Evolutionary conservation across 2,113 vertebrate genomes (phyloP), one percentile per base, ranked within the genome.

Genomic region (Neolamprologus toae): DNA sequence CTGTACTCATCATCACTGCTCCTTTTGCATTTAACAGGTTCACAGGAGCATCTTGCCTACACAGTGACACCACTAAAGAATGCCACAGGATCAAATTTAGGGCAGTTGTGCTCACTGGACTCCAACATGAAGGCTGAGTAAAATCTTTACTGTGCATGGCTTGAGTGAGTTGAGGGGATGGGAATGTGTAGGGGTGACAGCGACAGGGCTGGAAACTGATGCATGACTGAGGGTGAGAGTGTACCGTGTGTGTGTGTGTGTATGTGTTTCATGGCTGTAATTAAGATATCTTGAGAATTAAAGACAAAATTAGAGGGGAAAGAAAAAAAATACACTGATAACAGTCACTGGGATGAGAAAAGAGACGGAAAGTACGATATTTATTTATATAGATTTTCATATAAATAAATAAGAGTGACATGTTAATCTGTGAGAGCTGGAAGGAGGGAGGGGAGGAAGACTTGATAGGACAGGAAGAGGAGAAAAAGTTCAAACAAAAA

Each of bases 51-150:
- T 80, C 79, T 80, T 80, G 80, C 33, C 83, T 73, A 59, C 57
- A 86, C 37, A 80, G 89, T 81, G 91, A 88, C 91, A 93, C 42
- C 80, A 68, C 81, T 88, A 66, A 82, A 40, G 35, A 84, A 92
- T 83, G 93, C 79, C 90, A 85, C 76, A 86, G 93, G 92, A 93
- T 93, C 96, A 94, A 95, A 95, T 93, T 95, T 95, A 95, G 94
- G 95, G 96, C 96, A 96, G 96, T 95, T 96, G 91, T 93, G 91
- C 88, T 93, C 89, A 94, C 90, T 94, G 96, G 96, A 97, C 96
- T 96, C 96, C 96, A 94, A 92, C 76, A 83, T 88, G 90, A 90
- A 45, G 37, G 88, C 79, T 85, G 84, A 90, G 88, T 78, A 79
- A 66, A 89, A 85, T 61, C 83, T 86, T 91, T 81, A 68, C 90